A percentile compares a stretch with the other conserved stretches of the same genome.
Conservation (phyloP, 2,113 vertebrate species). For the Aplodontia rufa region DNA sequence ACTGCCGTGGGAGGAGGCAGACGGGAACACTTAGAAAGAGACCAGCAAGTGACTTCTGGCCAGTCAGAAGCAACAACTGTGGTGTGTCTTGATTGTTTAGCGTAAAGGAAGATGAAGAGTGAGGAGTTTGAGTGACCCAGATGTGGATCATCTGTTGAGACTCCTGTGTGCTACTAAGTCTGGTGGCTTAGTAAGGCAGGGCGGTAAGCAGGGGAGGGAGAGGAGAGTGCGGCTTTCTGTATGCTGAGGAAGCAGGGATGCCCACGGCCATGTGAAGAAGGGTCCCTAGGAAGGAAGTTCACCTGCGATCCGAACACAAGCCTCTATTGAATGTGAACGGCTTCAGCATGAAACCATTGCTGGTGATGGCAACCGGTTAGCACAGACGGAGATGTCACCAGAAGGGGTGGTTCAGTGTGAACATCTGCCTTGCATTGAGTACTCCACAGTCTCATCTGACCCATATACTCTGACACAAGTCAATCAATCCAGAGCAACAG, state of each 20-base stretch:
- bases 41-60: not conserved
- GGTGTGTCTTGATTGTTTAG: not conserved
- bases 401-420: not conserved
- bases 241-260: not conserved
- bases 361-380: not conserved
- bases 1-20: not conserved
- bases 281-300: not conserved
- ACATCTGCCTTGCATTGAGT: not conserved
- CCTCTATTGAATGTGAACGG: not conserved
- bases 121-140: not conserved
- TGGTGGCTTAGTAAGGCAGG: not conserved
- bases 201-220: not conserved
- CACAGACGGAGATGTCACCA: not conserved
- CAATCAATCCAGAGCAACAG: not conserved
- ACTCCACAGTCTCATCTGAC: not conserved
- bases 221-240: not conserved
- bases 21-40: slow-evolving; percentile 18
- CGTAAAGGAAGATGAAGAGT: not conserved
- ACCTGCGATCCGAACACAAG: no score
- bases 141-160: not conserved
- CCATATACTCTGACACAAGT: not conserved
- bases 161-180: not conserved
- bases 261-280: not conserved
- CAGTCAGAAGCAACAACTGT: not conserved
- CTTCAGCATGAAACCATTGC: not conserved